Evolutionary conservation across 2,888 invertebrate genomes (phyloP).

Genomic region (Ichneumoninae sp.): DNA sequence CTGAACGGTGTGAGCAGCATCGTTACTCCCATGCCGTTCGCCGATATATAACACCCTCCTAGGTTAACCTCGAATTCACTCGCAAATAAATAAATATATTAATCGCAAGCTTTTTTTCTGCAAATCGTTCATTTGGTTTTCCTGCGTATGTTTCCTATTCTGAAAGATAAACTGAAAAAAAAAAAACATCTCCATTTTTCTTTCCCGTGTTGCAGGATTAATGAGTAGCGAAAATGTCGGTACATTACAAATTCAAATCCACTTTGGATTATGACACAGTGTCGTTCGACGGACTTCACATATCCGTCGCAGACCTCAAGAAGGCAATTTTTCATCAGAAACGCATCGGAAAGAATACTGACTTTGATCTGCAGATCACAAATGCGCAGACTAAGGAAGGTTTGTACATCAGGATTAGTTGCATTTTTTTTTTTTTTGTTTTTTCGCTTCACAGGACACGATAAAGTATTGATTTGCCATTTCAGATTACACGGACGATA

Average conservation of each 20-base stretch:
- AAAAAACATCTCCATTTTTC: neutral
- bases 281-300: conserved; percentile 98
- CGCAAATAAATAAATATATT: neutral
- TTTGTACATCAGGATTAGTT: conserved; percentile 82
- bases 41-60: neutral
- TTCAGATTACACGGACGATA: conserved; percentile 96
- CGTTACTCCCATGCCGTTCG: conserved; percentile 1
- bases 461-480: neutral
- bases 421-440: conserved; percentile 74
- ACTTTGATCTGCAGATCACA: conserved; percentile 98
- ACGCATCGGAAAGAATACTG: conserved; percentile 95
- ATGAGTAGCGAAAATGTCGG: conserved; percentile 89
- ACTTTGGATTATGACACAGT: conserved; percentile 98
- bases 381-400: conserved; percentile 99
- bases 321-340: conserved; percentile 98
- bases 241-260: conserved; percentile 99
- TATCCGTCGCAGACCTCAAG: conserved; percentile 97
- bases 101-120: neutral
- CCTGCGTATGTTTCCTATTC: neutral
- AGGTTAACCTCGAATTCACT: conserved; percentile 18
- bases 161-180: neutral
- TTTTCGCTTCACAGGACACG: conserved; percentile 1
- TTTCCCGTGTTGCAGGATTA: conserved; percentile 68
- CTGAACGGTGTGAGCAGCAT: neutral
- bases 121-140: neutral